Conservation (phyloP, 1,140 invertebrate genomes). For the Linepithema humile region DNA sequence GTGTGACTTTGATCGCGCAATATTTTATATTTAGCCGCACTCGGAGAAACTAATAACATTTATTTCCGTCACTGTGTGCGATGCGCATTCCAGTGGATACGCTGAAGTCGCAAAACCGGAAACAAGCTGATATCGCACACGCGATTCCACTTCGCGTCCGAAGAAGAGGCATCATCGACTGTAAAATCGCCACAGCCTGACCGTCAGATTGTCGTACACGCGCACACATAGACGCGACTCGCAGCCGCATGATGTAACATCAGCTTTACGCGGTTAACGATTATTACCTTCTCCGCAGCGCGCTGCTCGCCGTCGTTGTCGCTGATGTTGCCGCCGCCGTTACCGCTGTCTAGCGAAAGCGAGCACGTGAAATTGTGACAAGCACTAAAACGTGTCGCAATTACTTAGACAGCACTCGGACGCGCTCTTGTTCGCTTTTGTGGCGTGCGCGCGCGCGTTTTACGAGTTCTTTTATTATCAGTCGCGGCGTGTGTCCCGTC, state of each 20-base stretch:
- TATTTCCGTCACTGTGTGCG: background rate
- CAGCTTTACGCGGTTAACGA: constrained; percentile 57
- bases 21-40: background rate
- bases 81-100: background rate
- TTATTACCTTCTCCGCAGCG: constrained; percentile 52
- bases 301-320: background rate
- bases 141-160: background rate
- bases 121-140: background rate
- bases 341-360: constrained; percentile 57
- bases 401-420: constrained; percentile 54
- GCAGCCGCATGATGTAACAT: constrained; percentile 62
- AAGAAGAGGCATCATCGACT: background rate
- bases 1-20: background rate
- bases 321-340: background rate
- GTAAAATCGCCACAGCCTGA: background rate
- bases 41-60: background rate
- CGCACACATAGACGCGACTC: background rate
- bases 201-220: background rate
- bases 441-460: constrained; percentile 32
- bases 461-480: constrained; percentile 61
- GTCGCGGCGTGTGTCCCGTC: constrained; percentile 44
- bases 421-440: constrained; percentile 44
- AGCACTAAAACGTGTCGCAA: constrained; percentile 66
- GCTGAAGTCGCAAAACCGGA: background rate
- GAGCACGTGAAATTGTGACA: constrained; percentile 59